Evolutionary conservation across 2,113 vertebrate genomes (phyloP).

Genomic region (Brachionichthys hirsutus): DNA sequence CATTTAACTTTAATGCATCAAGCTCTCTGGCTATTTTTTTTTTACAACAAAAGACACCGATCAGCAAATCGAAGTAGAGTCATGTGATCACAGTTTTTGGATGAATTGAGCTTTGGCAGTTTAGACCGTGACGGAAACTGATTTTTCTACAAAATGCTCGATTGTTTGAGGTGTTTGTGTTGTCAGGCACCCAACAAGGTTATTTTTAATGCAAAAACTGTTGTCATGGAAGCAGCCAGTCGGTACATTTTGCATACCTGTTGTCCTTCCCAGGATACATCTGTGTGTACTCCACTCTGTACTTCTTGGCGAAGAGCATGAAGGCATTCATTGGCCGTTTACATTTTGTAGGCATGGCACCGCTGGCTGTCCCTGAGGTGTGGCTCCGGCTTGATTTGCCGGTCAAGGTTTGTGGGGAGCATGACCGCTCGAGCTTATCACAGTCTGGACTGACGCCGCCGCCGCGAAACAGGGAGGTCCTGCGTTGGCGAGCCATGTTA

Average conservation of each 20-base stretch:
- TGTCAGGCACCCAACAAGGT: too few species aligned
- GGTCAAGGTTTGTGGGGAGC: constrained; percentile 81
- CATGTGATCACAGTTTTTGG: too few species aligned
- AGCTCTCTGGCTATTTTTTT: too few species aligned
- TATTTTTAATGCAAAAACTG: too few species aligned
- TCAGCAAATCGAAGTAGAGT: too few species aligned
- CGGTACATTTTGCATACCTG: constrained; percentile 80
- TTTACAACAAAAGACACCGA: too few species aligned
- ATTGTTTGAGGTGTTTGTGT: too few species aligned
- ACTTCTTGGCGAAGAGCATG: constrained; percentile 99
- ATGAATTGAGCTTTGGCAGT: too few species aligned
- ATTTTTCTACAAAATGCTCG: too few species aligned
- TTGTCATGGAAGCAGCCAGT: not conserved
- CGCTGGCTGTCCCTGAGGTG: constrained; percentile 88
- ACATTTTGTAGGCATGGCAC: constrained; percentile 93
- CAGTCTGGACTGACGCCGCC: constrained; percentile 86
- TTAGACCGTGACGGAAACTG: too few species aligned
- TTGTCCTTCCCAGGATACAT: constrained; percentile 99
- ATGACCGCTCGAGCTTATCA: constrained; percentile 83
- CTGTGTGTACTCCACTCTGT: constrained; percentile 98
- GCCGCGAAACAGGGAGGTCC: constrained; percentile 89
- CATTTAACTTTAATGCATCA: too few species aligned
- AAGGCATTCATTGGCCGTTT: constrained; percentile 99
- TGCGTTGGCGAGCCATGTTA: constrained; percentile 97
- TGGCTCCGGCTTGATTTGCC: constrained; percentile 87